A percentile compares a stretch with the other conserved stretches of the same genome.
phyloP scores from a whole-genome alignment of 2,888 invertebrate genomes.

The Copidosoma aretas region DNA sequence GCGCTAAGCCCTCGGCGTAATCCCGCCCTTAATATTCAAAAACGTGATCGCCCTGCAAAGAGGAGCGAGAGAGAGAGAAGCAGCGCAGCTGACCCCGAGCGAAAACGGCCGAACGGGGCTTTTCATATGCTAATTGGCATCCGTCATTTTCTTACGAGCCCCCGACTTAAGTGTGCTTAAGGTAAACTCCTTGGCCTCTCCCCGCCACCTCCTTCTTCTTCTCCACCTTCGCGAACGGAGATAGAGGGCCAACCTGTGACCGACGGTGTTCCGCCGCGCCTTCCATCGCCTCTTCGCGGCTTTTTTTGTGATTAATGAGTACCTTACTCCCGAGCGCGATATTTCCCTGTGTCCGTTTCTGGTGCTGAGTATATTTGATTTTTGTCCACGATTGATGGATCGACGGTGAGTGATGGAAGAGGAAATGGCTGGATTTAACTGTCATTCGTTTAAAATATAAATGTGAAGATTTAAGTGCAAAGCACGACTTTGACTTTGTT shows the following conservation, averaged over 20 bases:
- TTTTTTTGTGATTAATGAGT: no score
- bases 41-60: slow-evolving; percentile 63
- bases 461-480: no score
- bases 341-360: no score
- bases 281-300: background rate
- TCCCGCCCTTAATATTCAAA: slow-evolving; percentile 63
- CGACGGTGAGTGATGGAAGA: no score
- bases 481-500: no score
- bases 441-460: no score
- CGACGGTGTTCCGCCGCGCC: background rate
- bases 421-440: no score
- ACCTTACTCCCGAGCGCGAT: no score
- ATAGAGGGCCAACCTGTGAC: slow-evolving; percentile 32
- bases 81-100: slow-evolving; percentile 42
- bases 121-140: slow-evolving; percentile 64
- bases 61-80: slow-evolving; percentile 31
- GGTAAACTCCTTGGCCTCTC: slow-evolving; percentile 49
- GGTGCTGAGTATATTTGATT: no score
- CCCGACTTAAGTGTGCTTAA: slow-evolving; percentile 60
- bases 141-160: slow-evolving; percentile 61
- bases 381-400: no score
- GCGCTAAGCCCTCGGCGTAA: slow-evolving; percentile 62
- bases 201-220: no score
- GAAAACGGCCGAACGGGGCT: slow-evolving; percentile 51
- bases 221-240: slow-evolving; percentile 6